Percentiles rank a stretch among this genome's conserved stretches.
Conservation (phyloP, 2,888 invertebrate genomes). For the Phalera bucephala region DNA sequence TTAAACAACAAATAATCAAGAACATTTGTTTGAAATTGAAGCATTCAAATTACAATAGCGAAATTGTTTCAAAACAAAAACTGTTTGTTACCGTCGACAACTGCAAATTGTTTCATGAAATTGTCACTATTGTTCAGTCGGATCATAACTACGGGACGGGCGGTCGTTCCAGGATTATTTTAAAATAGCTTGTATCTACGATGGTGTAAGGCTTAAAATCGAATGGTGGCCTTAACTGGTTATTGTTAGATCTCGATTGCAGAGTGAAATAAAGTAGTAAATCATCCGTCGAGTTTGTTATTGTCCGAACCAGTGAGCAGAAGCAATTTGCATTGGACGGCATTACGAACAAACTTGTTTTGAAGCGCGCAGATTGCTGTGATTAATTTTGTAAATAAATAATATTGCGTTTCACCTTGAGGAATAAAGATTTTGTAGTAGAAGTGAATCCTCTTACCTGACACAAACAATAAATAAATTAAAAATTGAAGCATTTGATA, state of each 20-base stretch:
- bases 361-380: not conserved
- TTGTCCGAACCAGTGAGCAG: constrained; percentile 1
- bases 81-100: constrained; percentile 9
- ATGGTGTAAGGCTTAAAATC: constrained; percentile 13
- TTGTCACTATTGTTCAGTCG: constrained; percentile 19
- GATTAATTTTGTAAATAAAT: too few relatives aligned
- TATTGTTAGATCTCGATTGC: constrained; percentile 10
- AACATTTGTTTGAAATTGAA: not conserved
- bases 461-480: constrained; percentile 11
- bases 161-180: not conserved
- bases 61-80: constrained; percentile 13
- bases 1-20: too few relatives aligned
- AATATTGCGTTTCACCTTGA: too few relatives aligned
- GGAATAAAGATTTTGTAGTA: too few relatives aligned
- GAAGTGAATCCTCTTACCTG: constrained; percentile 16
- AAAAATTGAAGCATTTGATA: too few relatives aligned
- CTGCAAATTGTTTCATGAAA: constrained; percentile 16
- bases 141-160: constrained; percentile 11
- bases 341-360: not conserved
- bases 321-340: not conserved
- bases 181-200: too few relatives aligned
- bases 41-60: not conserved
- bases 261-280: constrained; percentile 15
- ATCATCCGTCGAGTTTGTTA: constrained; percentile 15
- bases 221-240: constrained; percentile 7